Evolutionary conservation across 2,888 invertebrate species (phyloP), one percentile per base, ranked within the genome.

Genomic region (Entomobrya multifasciata): DNA sequence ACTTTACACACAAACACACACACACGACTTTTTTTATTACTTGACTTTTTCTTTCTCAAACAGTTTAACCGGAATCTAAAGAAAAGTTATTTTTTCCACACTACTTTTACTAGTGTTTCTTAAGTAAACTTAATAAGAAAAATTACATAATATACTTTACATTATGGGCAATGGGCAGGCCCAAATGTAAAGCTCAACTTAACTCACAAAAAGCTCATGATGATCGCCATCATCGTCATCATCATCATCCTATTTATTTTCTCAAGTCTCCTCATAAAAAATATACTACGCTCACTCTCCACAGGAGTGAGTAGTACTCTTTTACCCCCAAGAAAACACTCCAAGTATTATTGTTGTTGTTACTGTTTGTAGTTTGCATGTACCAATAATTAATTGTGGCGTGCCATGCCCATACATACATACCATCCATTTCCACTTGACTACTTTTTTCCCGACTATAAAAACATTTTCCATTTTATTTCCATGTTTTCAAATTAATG

Each of bases 331-430:
- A n/a, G n/a, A n/a, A n/a, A 47, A 36, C 4, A 36, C 36, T 36
- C 36, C 36, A 36, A 6, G 36, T 72, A 49, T 22, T 72, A 47
- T 47, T 49, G 15, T 20, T 22, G n/a, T n/a, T n/a, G n/a, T n/a
- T n/a, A n/a, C n/a, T n/a, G n/a, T n/a, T n/a, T n/a, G 70, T 49
- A 76, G 76, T 76, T 76, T 76, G 76, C 76, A 76, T 76, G 76
- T 55, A 76, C 55, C 55, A 76, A 55, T 76, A 76, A 76, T 76
- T 76, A 76, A 76, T 76, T 76, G 76, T 76, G 76, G 76, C 76
- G 55, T 76, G 76, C 36, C 55, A 76, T 36, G 30, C 6, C 27
- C 17, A 30, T 30, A 3, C 36, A 30, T 65, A 6, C 27, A 2
- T 2, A 22, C 36, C 5, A 36, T 4, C 36, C 36, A 4, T 6